phyloP scores from a whole-genome alignment of 2,113 vertebrate species.

The Uria lomvia region DNA sequence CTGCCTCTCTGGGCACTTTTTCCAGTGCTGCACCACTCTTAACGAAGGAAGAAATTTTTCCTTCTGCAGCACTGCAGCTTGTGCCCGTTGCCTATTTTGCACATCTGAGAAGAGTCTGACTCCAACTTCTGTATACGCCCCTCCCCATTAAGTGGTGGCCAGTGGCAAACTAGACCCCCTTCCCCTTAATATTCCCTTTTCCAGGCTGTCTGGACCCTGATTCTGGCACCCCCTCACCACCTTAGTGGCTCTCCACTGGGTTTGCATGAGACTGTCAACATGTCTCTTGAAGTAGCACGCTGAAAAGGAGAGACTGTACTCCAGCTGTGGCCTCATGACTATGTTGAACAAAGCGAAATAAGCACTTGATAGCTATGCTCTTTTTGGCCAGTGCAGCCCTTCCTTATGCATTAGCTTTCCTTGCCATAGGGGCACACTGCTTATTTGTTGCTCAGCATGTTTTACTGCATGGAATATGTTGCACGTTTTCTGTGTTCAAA shows the following conservation, averaged over 20 bases:
- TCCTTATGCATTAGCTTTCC: not conserved
- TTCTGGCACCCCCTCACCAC: not conserved
- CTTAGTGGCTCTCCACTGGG: not conserved
- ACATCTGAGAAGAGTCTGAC: not conserved
- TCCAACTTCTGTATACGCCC: not conserved
- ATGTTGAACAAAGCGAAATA: not conserved
- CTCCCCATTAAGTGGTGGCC: not conserved
- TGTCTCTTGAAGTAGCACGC: not conserved
- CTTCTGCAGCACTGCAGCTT: not conserved
- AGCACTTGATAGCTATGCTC: not conserved
- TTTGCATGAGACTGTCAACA: not conserved
- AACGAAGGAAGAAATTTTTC: not conserved
- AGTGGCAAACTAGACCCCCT: not conserved
- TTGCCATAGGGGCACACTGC: not conserved
- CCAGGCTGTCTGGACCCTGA: not conserved
- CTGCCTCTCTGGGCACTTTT: not conserved
- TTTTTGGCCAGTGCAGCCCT: not conserved
- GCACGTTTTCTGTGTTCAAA: not conserved
- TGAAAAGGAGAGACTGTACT: not conserved
- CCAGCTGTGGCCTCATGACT: not conserved
- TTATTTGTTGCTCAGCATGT: not conserved
- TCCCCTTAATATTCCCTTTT: not conserved
- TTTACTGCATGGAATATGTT: not conserved
- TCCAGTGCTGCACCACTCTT: not conserved
- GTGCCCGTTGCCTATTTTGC: not conserved